Evolutionary conservation across 1,140 invertebrate genomes (phyloP).

Genomic region (Globodera rostochiensis): DNA sequence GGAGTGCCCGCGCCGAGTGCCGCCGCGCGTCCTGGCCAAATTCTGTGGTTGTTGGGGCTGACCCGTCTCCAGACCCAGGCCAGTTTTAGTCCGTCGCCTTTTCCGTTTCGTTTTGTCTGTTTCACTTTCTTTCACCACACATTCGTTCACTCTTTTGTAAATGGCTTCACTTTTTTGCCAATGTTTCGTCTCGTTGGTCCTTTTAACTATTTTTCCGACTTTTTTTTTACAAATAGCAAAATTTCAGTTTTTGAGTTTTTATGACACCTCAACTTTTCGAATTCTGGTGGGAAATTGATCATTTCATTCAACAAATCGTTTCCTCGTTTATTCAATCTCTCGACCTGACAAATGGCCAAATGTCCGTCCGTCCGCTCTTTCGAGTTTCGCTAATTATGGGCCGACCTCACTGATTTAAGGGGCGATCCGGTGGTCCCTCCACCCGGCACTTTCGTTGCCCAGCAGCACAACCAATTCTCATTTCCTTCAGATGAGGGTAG

Average conservation of each 20-base stretch:
- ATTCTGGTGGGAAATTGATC: no score
- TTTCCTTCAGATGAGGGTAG: slow-evolving; percentile 53
- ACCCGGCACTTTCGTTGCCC: neutral
- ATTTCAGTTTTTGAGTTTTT: slow-evolving; percentile 4
- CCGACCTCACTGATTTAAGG: no score
- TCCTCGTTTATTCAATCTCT: no score
- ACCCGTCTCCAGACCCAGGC: slow-evolving; percentile 99
- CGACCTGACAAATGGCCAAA: no score
- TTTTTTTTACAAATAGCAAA: neutral
- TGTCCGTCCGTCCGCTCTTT: neutral
- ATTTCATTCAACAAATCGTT: no score
- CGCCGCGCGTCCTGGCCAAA: slow-evolving; percentile 87
- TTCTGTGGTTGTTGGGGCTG: slow-evolving; percentile 95
- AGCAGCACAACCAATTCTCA: neutral
- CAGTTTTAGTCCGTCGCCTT: slow-evolving; percentile 68
- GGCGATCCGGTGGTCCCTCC: no score
- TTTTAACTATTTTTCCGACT: slow-evolving; percentile 9
- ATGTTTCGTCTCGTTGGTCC: slow-evolving; percentile 6
- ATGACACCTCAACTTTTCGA: neutral
- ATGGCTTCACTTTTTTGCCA: neutral
- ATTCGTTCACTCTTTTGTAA: neutral
- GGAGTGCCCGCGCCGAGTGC: slow-evolving; percentile 81
- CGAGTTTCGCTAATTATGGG: no score
- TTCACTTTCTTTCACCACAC: neutral
- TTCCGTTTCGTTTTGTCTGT: neutral